These are phyloP conservation scores for Laupala kohalensis DNA, from an alignment of 1,140 invertebrate genomes.

Conservation along the genomic window DNA sequence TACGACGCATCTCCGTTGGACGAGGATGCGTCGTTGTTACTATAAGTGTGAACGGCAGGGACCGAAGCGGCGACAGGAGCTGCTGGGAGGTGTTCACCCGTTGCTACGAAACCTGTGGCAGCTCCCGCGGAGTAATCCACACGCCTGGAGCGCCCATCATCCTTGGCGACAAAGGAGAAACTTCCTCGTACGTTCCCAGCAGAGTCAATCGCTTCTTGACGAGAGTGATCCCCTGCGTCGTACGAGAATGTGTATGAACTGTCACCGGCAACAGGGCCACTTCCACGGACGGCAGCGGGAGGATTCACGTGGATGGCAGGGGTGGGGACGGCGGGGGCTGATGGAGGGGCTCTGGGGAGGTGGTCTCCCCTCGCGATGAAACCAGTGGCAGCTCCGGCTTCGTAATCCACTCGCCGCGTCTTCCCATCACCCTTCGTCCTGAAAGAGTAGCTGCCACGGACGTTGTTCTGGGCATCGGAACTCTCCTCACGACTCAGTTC, in stretches of 20 bases:
- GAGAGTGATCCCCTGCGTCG: conserved; percentile 16
- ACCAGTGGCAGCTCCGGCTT: conserved; percentile 15
- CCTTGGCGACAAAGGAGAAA: conserved; percentile 14
- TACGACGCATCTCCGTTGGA: conserved; percentile 18
- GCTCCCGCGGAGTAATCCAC: conserved; percentile 18
- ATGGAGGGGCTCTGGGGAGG: neutral
- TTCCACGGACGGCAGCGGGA: neutral
- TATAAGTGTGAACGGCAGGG: neutral
- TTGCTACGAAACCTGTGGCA: conserved; percentile 17
- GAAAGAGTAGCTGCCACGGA: conserved; percentile 19
- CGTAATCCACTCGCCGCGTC: conserved; percentile 8
- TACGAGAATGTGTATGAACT: conserved; percentile 21
- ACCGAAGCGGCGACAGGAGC: neutral
- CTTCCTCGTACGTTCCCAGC: conserved; percentile 19
- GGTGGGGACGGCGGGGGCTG: too few species aligned
- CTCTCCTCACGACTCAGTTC: conserved; percentile 18
- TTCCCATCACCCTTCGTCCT: conserved; percentile 13
- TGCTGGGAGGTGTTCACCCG: conserved; percentile 9
- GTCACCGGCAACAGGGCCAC: conserved; percentile 4
- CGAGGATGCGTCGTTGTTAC: neutral
- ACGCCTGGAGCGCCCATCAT: conserved; percentile 13
- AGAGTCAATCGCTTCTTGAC: conserved; percentile 19
- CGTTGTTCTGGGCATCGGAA: conserved; percentile 19
- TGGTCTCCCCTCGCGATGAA: conserved; percentile 13
- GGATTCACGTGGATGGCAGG: too few species aligned